Evolutionary conservation across 2,888 invertebrate species (phyloP), one percentile per base, ranked within the genome.

Genomic region (Plebejus anna): DNA sequence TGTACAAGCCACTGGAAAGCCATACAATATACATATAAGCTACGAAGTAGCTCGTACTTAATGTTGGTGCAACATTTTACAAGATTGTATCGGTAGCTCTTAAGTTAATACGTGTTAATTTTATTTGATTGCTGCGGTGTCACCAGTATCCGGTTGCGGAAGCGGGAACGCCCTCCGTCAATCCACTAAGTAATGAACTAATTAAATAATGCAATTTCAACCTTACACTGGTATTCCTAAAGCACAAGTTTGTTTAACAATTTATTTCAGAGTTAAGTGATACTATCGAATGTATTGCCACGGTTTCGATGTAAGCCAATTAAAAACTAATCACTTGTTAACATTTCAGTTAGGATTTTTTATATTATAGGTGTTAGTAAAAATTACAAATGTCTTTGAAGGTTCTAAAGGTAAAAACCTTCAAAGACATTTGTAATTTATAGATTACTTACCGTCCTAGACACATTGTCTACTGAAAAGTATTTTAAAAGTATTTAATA

Each of bases 181-280:
- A 81, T 84, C 84, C 87, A 76, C 89, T 92, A 93, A 94, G 92
- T 94, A 93, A 94, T 92, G 90, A 93, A 88, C 87, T 87, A 88
- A 88, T 86, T 87, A 22, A 36, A 42, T 76, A 55, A 66, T 55
- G 16, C 28, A 66, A 47, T 66, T 76, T 70, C 36, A 51, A 70
- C 55, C 70, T 36, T 76, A 73, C 6, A 2, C 11, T 1, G 28
- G 16, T 75, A 32, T 3, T 36, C 32, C 32, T 66, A 75, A 36
- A 36, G 51, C 32, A 75, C 55, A 71, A 59, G 51, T 76, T 76
- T 6, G 28, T 42, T 70, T 55, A 70, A 9, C 47, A 13, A 51
- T 51, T 28, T 2, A 11, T 22, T 42, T 55, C 55, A 13, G 28
- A 51, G 22, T 7, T 13, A 28, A 28, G 6, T 22, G 72, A 47